Evolutionary conservation across 2,888 invertebrate species (phyloP), one percentile per base, ranked within the genome.

Genomic region (Acrocyrtus sp.): DNA sequence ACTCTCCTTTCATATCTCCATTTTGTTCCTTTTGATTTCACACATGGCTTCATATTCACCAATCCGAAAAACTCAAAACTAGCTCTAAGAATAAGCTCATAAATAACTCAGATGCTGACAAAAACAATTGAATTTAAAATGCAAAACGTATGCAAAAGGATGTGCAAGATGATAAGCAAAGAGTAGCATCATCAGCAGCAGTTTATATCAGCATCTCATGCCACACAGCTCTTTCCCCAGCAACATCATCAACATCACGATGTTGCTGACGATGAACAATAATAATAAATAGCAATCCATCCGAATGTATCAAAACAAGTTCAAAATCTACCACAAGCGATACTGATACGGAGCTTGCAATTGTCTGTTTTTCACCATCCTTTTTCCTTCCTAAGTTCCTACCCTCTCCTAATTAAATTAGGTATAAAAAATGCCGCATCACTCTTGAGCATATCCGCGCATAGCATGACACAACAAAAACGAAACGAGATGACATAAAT

Each of bases 81-180:
- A 62, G 62, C 50, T 70, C 62, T 34, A 48, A 69, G 61, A 69
- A 69, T 61, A 57, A 57, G 39, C 29, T 50, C 62, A 63, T 70
- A 70, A 70, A 70, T 70, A 70, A 63, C 62, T 63, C 62, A 56
- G 41, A 45, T 41, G 62, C 70, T 63, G 70, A 63, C 70, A 70
- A 70, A 69, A 56, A 62, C 57, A 50, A 70, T 57, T 62, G 61
- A 56, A 56, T 56, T 61, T 62, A 50, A 68, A 58, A 68, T 60
- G 45, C 43, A 45, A 68, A 53, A 58, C 43, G 57, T 43, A 62
- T 60, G 60, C 60, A 47, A 60, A 58, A 58, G 27, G 15, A 57
- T 2, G 41, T 8, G 22, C 15, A 12, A 1, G 15, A n/a, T n/a
- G 48, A 29, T 60, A 43, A 15, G 17, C 26, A 50, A 26, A 41